Evolutionary conservation across 2,888 invertebrate genomes (phyloP).

Genomic region (Meliscaeva auricollis): DNA sequence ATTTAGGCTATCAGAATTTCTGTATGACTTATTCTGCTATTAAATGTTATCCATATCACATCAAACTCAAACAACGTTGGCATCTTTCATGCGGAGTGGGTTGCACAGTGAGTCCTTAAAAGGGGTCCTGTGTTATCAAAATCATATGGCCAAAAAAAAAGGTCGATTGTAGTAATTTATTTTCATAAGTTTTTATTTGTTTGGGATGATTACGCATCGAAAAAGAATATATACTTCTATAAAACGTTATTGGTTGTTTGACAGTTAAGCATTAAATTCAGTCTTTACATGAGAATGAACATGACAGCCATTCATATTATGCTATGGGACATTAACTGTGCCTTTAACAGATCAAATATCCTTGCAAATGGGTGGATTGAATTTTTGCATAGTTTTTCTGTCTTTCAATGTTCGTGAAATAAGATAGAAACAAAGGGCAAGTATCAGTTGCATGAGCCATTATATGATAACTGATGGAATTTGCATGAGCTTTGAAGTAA

Average conservation of each 20-base stretch:
- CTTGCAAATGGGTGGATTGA: not conserved
- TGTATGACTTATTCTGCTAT: slow-evolving; percentile 37
- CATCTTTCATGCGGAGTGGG: slow-evolving; percentile 1
- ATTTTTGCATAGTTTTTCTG: not conserved
- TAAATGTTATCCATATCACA: slow-evolving; percentile 53
- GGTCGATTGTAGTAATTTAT: not conserved
- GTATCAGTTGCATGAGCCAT: not conserved
- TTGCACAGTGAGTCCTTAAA: slow-evolving; percentile 55
- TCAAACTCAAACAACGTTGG: slow-evolving; percentile 16
- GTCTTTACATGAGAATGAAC: not conserved
- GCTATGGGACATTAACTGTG: not conserved
- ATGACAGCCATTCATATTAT: not conserved
- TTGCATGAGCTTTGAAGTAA: too few species aligned
- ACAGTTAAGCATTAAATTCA: not conserved
- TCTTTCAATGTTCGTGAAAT: not conserved
- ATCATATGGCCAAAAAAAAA: not conserved
- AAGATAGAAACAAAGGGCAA: not conserved
- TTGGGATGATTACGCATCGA: slow-evolving; percentile 13
- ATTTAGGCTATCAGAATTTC: slow-evolving; percentile 50
- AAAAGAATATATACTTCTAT: not conserved
- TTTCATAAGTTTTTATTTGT: slow-evolving; percentile 18
- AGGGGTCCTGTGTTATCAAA: not conserved
- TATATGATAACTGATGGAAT: not conserved
- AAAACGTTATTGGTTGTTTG: not conserved
- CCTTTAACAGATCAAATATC: not conserved